Conservation (phyloP, 2,113 vertebrate genomes). For the Columba janthina region DNA sequence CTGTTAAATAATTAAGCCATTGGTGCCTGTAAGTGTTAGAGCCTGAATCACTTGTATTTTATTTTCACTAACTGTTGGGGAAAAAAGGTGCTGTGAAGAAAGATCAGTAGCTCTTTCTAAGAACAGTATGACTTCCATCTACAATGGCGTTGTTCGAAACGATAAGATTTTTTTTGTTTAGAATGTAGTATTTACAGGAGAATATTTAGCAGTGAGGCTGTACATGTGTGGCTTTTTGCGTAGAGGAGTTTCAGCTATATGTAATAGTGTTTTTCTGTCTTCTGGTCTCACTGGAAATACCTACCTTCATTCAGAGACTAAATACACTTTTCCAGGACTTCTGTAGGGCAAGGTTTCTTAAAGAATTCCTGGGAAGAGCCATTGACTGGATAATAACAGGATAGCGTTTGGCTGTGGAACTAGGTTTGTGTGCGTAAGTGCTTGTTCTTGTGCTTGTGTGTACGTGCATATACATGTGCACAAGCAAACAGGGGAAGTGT, state of each 20-base stretch:
- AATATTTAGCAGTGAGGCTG: neutral
- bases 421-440: neutral
- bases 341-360: neutral
- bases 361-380: neutral
- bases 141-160: neutral
- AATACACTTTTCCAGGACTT: neutral
- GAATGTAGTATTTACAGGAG: neutral
- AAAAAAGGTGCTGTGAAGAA: neutral
- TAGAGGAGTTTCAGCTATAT: neutral
- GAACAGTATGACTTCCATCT: neutral
- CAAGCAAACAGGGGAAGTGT: neutral
- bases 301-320: neutral
- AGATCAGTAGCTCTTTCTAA: neutral
- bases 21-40: constrained; percentile 50
- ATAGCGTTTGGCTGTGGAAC: neutral
- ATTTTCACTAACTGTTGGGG: constrained; percentile 45
- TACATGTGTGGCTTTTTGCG: neutral
- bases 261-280: neutral
- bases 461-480: accelerated
- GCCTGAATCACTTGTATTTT: constrained; percentile 48
- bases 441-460: neutral
- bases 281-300: neutral
- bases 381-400: neutral
- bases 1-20: constrained; percentile 69
- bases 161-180: neutral